Conservation (phyloP, 2,888 invertebrate species). For the Gymnocheta viridis region DNA sequence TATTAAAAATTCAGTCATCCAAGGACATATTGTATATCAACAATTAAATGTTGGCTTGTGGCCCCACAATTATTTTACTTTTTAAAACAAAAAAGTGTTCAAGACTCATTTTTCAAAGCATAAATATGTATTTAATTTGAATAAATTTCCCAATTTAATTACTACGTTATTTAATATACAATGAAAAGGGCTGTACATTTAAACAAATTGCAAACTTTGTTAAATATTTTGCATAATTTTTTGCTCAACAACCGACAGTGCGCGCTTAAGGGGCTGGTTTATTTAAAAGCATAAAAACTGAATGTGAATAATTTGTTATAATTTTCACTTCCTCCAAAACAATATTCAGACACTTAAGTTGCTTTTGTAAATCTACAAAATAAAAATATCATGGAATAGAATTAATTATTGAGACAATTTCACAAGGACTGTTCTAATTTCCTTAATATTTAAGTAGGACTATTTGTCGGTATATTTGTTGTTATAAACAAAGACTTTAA, state of each 20-base stretch:
- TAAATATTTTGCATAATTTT: too few species aligned
- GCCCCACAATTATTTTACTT: background rate
- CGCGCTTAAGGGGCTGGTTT: background rate
- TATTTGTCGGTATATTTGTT: too few species aligned
- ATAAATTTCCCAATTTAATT: background rate
- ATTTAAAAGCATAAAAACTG: background rate
- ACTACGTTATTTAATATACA: too few species aligned
- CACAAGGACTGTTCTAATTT: background rate
- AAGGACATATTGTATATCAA: too few species aligned
- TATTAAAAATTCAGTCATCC: too few species aligned
- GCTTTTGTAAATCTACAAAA: background rate
- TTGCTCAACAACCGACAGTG: background rate
- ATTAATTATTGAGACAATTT: background rate
- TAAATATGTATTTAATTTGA: too few species aligned
- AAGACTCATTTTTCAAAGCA: background rate
- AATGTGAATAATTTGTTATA: slow-evolving; percentile 13
- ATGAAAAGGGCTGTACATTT: too few species aligned
- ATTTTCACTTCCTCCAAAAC: background rate
- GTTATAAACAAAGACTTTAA: too few species aligned
- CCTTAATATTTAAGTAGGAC: too few species aligned
- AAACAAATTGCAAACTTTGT: too few species aligned
- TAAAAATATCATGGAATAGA: background rate
- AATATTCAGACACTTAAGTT: background rate
- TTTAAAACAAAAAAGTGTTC: too few species aligned
- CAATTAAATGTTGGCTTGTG: background rate